These are phyloP conservation scores for Falco punctatus DNA, from an alignment of 2,113 vertebrate genomes.

Conservation along the genomic window DNA sequence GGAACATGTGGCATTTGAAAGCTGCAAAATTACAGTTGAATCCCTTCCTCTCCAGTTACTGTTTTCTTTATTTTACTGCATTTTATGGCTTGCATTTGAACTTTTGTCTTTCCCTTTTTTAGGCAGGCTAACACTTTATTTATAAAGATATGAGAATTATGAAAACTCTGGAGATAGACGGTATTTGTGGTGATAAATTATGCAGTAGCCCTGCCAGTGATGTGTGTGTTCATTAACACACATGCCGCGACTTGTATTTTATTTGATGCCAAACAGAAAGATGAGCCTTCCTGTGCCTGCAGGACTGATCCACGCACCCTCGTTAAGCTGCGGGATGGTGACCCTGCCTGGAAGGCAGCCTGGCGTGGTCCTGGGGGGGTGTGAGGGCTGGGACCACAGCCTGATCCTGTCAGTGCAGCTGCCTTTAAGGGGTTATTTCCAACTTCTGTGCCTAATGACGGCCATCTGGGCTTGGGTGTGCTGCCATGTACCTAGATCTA, in stretches of 20 bases:
- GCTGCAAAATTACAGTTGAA: neutral
- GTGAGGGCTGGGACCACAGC: neutral
- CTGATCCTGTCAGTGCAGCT: neutral
- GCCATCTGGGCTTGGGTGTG: neutral
- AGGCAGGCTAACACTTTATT: neutral
- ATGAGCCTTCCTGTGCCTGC: neutral
- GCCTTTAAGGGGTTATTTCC: neutral
- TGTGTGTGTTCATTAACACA: neutral
- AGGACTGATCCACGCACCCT: neutral
- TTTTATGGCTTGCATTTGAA: neutral
- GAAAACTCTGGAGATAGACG: neutral
- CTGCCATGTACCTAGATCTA: neutral
- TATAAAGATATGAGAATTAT: neutral
- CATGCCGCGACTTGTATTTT: neutral
- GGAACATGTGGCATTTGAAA: neutral
- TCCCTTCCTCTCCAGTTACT: neutral
- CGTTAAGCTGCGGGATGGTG: neutral
- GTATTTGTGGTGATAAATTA: neutral
- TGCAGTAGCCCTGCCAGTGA: neutral
- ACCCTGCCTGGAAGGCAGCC: rapidly evolving
- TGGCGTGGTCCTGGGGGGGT: rapidly evolving
- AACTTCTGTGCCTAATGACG: neutral
- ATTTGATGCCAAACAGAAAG: neutral
- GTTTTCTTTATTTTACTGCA: neutral
- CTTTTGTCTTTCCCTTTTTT: neutral